Percentiles rank a stretch among this genome's conserved stretches.
phyloP scores from a whole-genome alignment of 1,140 invertebrate species.

The Cydia pomonella region DNA sequence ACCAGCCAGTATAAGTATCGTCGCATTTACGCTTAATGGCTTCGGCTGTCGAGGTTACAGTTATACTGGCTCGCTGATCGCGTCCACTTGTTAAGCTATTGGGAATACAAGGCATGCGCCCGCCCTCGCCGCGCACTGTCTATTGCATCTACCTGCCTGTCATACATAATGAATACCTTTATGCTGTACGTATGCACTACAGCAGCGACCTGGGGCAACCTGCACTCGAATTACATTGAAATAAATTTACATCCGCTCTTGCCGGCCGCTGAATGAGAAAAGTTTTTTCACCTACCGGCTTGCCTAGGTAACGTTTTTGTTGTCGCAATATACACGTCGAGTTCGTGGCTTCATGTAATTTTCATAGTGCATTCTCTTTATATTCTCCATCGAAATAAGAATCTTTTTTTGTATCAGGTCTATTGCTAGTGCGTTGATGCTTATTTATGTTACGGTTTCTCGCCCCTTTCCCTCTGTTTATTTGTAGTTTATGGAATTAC shows the following conservation, averaged over 20 bases:
- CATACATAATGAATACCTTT: constrained; percentile 61
- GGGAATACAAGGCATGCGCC: constrained; percentile 14
- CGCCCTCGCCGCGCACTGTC: constrained; percentile 41
- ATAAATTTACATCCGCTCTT: constrained; percentile 27
- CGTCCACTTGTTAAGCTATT: not conserved
- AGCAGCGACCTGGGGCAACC: constrained; percentile 70
- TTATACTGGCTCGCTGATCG: not conserved
- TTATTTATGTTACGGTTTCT: constrained; percentile 24
- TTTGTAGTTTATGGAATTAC: constrained; percentile 31
- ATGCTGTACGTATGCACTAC: constrained; percentile 37
- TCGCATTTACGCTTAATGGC: not conserved
- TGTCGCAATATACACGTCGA: not conserved
- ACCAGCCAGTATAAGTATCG: not conserved
- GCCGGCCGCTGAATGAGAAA: not conserved
- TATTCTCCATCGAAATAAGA: not conserved
- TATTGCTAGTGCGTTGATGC: constrained; percentile 19
- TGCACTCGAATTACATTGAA: constrained; percentile 39
- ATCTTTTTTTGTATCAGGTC: constrained; percentile 1
- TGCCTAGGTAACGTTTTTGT: constrained; percentile 5
- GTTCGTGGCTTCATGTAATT: not conserved
- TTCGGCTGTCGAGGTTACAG: not conserved
- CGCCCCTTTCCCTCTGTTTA: constrained; percentile 29
- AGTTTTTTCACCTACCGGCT: constrained; percentile 9
- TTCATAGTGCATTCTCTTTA: constrained; percentile 6
- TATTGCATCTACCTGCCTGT: constrained; percentile 49